A percentile compares a stretch with the other conserved stretches of the same genome.
phyloP scores from a whole-genome alignment of 2,113 vertebrate species.

The Cephalopterus ornatus region DNA sequence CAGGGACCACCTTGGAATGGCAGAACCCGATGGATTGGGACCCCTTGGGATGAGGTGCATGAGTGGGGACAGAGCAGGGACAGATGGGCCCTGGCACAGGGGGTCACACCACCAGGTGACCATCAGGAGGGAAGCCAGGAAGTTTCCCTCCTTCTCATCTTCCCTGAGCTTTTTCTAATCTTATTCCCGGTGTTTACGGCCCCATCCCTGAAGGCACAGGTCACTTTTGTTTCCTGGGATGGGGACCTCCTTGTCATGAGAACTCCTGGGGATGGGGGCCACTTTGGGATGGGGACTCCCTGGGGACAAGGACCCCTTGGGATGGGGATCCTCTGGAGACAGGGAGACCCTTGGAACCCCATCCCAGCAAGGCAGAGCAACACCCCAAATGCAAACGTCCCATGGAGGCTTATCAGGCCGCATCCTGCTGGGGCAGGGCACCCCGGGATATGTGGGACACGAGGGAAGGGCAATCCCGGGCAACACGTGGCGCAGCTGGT shows the following conservation, averaged over 20 bases:
- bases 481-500: accelerated
- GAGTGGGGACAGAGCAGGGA: background rate
- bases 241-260: background rate
- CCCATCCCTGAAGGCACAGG: background rate
- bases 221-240: background rate
- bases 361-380: background rate
- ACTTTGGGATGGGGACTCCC: background rate
- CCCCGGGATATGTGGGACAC: background rate
- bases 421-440: slow-evolving; percentile 46
- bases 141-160: background rate
- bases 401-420: background rate
- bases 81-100: background rate
- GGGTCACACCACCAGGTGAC: background rate
- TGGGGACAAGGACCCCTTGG: background rate
- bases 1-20: background rate
- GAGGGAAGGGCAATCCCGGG: background rate
- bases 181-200: background rate
- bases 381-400: background rate
- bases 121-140: too few relatives aligned
- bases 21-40: background rate
- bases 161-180: background rate
- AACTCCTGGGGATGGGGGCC: background rate
- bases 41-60: background rate
- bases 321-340: background rate
- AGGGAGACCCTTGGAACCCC: background rate